These are phyloP conservation scores for Nemurella pictetii DNA, from an alignment of 2,888 invertebrate species.

Conservation along the genomic window DNA sequence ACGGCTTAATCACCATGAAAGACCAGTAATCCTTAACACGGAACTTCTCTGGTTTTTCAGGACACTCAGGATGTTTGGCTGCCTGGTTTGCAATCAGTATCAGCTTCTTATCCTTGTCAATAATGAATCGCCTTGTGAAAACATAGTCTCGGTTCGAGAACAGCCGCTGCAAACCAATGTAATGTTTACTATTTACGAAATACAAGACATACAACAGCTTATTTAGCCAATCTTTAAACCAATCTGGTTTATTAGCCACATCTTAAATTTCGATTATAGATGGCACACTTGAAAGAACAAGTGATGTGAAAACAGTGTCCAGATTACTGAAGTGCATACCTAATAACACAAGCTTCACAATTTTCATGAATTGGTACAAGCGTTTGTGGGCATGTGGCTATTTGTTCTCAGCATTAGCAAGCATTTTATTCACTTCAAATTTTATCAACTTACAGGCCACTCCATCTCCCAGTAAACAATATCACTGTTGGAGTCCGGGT, in stretches of 20 bases:
- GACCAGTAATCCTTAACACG: conserved; percentile 84
- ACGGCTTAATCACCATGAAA: conserved; percentile 79
- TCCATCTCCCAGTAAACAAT: conserved; percentile 87
- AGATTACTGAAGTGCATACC: too few relatives aligned
- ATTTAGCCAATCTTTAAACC: too few relatives aligned
- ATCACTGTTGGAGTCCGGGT: conserved; percentile 66
- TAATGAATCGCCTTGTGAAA: conserved; percentile 68
- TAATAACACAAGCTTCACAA: too few relatives aligned
- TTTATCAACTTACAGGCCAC: conserved; percentile 71
- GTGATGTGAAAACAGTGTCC: too few relatives aligned
- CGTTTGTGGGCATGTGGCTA: too few relatives aligned
- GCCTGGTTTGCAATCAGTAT: conserved; percentile 70
- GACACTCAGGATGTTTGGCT: conserved; percentile 70
- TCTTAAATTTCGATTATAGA: too few relatives aligned
- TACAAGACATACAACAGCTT: too few relatives aligned
- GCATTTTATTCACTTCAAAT: background rate
- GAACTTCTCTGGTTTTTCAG: conserved; percentile 67
- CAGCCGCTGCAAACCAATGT: conserved; percentile 72
- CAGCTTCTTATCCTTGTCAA: conserved; percentile 61
- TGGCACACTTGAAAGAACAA: too few relatives aligned
- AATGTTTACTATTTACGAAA: too few relatives aligned
- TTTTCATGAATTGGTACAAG: too few relatives aligned
- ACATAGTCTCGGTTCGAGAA: conserved; percentile 88
- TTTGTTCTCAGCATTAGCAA: background rate
- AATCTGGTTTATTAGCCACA: too few relatives aligned